Percentiles rank a stretch among this genome's conserved stretches.
These are phyloP conservation scores for Rutilus rutilus DNA, from an alignment of 2,113 vertebrate genomes.

Conservation along the genomic window DNA sequence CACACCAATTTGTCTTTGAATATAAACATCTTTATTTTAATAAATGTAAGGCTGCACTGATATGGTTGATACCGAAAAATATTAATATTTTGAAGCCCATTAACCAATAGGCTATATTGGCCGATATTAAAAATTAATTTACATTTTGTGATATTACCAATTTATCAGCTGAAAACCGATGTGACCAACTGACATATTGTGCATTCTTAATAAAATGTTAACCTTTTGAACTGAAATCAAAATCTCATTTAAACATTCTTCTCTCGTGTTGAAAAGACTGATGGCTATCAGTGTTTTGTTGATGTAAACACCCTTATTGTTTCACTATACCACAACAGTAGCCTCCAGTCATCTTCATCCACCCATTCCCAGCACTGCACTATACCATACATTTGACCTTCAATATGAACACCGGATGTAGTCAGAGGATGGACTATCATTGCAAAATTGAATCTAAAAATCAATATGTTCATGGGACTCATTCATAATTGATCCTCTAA, in stretches of 20 bases:
- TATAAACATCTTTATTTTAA: not conserved
- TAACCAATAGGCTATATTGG: not conserved
- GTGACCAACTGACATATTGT: too few relatives aligned
- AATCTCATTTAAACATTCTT: not conserved
- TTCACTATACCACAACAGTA: not conserved
- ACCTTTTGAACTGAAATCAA: not conserved
- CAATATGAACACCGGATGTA: constrained; percentile 32
- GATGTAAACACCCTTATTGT: not conserved
- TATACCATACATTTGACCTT: constrained; percentile 55
- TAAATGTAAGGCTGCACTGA: not conserved
- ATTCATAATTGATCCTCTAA: constrained; percentile 60
- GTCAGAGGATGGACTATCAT: constrained; percentile 36
- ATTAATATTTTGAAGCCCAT: not conserved
- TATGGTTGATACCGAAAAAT: not conserved
- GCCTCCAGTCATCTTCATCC: constrained; percentile 21
- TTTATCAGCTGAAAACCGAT: not conserved
- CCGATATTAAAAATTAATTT: not conserved
- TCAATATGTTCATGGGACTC: constrained; percentile 43
- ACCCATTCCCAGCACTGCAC: constrained; percentile 53
- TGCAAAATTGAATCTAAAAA: constrained; percentile 53
- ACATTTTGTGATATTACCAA: not conserved
- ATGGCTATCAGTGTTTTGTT: not conserved
- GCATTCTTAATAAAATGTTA: too few relatives aligned
- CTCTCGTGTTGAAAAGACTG: not conserved
- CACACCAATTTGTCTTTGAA: not conserved